These are phyloP conservation scores for Meriones psammophilus DNA, from an alignment of 2,797 vertebrate genomes.

Conservation along the genomic window DNA sequence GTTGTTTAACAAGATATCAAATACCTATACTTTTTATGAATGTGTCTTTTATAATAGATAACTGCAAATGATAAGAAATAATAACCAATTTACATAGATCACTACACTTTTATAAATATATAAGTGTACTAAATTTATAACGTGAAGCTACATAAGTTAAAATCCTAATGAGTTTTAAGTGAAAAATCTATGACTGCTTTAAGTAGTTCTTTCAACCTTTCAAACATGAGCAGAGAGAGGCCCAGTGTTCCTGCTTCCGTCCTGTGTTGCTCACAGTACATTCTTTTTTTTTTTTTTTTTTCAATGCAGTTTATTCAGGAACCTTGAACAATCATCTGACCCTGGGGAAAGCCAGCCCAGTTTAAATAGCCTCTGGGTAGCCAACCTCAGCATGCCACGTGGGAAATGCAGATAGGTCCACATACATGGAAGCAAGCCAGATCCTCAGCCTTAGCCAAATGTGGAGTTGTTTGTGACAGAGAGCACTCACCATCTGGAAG, in stretches of 20 bases:
- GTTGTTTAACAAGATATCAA: background rate
- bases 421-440: no score
- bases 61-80: background rate
- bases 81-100: background rate
- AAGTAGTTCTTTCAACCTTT: background rate
- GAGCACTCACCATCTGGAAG: no score
- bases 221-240: background rate
- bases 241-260: background rate
- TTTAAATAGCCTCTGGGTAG: no score
- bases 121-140: background rate
- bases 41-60: background rate
- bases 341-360: no score
- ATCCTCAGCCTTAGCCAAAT: no score
- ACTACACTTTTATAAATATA: background rate
- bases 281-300: no score
- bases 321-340: no score
- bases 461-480: no score
- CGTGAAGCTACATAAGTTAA: background rate
- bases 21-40: background rate
- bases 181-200: background rate
- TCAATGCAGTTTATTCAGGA: no score
- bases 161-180: background rate
- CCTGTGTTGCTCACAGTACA: background rate
- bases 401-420: no score
- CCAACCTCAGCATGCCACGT: no score